Conservation (phyloP, 2,888 invertebrate species). For the Nomada fabriciana region DNA sequence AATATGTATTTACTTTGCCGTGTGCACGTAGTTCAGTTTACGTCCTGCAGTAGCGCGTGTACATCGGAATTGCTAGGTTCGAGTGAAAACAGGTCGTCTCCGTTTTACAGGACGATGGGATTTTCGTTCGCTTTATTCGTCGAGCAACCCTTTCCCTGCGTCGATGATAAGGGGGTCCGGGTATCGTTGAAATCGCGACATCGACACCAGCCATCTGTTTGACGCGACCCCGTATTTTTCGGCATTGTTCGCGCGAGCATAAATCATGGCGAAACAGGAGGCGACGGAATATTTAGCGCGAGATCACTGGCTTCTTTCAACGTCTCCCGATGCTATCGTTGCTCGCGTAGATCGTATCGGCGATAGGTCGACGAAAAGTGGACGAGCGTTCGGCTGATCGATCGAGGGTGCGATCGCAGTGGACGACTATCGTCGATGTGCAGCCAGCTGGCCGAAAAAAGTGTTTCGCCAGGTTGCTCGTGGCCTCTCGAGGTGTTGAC, state of each 20-base stretch:
- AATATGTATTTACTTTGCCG: slow-evolving; percentile 36
- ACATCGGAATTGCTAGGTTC: not conserved
- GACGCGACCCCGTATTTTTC: slow-evolving; percentile 25
- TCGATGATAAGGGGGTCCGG: not conserved
- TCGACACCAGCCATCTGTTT: slow-evolving; percentile 38
- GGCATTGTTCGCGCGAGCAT: slow-evolving; percentile 43
- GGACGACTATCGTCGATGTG: not conserved
- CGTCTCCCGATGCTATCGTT: slow-evolving; percentile 42
- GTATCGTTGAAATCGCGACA: slow-evolving; percentile 33
- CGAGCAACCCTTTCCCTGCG: not conserved
- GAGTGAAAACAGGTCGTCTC: not conserved
- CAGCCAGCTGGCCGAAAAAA: slow-evolving; percentile 20
- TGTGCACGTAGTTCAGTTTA: not conserved
- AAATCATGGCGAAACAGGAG: slow-evolving; percentile 34
- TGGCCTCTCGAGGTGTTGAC: not conserved
- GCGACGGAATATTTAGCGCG: slow-evolving; percentile 46
- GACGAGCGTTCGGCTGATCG: slow-evolving; percentile 38
- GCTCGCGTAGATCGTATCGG: slow-evolving; percentile 45
- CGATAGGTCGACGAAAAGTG: slow-evolving; percentile 43
- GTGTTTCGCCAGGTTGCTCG: not conserved
- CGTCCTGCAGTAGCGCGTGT: not conserved
- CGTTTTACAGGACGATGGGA: not conserved
- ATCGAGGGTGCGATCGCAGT: slow-evolving; percentile 31
- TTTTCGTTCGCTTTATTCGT: not conserved
- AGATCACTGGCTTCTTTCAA: slow-evolving; percentile 14